These are phyloP conservation scores for Drosophila mauritiana DNA, from an alignment of 1,140 invertebrate species.

Conservation along the genomic window DNA sequence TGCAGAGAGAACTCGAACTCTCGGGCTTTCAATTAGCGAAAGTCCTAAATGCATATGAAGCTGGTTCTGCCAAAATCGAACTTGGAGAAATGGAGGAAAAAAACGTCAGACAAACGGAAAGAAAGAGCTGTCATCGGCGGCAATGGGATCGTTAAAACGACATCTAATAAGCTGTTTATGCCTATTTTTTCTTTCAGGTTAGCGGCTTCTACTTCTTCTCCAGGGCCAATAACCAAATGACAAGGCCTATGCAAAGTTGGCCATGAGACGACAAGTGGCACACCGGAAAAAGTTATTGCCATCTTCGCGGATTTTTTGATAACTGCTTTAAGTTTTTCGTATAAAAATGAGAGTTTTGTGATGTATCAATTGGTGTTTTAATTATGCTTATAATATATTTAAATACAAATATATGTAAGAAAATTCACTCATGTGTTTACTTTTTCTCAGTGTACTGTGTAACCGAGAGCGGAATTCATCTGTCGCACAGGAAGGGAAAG, in stretches of 20 bases:
- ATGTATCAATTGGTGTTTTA: too few relatives aligned
- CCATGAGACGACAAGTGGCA: conserved; percentile 25
- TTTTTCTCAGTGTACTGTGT: conserved; percentile 9
- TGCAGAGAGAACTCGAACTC: conserved; percentile 53
- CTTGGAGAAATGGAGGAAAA: not conserved
- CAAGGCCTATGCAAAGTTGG: conserved; percentile 61
- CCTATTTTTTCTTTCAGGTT: conserved; percentile 68
- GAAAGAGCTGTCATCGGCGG: conserved; percentile 68
- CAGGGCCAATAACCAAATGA: conserved; percentile 42
- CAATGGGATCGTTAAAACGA: conserved; percentile 31
- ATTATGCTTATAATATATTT: too few relatives aligned
- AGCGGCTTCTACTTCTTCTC: conserved; percentile 43
- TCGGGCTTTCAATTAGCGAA: conserved; percentile 74
- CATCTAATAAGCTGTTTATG: conserved; percentile 54
- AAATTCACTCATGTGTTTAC: too few relatives aligned
- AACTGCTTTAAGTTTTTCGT: not conserved
- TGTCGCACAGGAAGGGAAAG: conserved; percentile 81
- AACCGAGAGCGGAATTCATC: conserved; percentile 40
- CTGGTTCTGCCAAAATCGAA: conserved; percentile 53
- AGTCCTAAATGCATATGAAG: conserved; percentile 74
- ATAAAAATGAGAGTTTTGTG: too few relatives aligned
- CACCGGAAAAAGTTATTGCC: not conserved
- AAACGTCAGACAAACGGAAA: conserved; percentile 37
- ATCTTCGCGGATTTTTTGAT: too few relatives aligned
- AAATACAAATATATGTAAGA: too few relatives aligned